Evolutionary conservation across 2,113 vertebrate species (phyloP), one percentile per base, ranked within the genome.

Genomic region (Callochromis pleurospilus): DNA sequence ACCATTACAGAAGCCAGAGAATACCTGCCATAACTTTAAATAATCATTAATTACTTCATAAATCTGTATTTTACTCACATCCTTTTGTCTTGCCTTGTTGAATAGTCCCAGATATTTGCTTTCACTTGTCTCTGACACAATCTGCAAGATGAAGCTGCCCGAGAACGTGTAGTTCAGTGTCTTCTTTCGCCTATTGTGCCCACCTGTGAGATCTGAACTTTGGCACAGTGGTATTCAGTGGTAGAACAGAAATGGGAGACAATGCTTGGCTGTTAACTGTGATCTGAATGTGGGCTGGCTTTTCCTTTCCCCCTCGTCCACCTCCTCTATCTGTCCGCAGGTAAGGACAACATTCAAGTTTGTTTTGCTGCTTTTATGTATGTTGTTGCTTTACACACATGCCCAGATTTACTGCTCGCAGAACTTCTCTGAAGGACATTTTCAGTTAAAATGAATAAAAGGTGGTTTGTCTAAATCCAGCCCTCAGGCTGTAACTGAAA

Each of bases 311-410:
- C 82, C 91, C 42, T 1, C 4, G 79, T 29, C 33, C n/a, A 2
- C 86, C 92, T 79, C 86, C 80, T 42, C 58, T 21, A 88, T 86
- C 89, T 83, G 83, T 73, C 47, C 26, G 7, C 86, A 83, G 70
- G 84, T 84, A 45, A 19, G 33, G 45, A 24, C 73, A 82, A 81
- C 45, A 54, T 68, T 33, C 68, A 3, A 7, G 31, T 88, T 75
- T 87, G 83, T 91, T 90, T 49, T 81, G 38, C 55, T 88, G 60
- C 82, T 80, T 90, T 88, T 84, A 47, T 65, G 84, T 42, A 24
- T 94, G 95, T 94, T 95, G 89, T 90, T 62, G 86, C 21, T 94
- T 91, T 29, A 93, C 31, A 95, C 92, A 93, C 83, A 80, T 24
- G 36, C 92, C 86, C 87, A 90, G 36, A 90, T 94, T 86, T 88